These are phyloP conservation scores for Rana temporaria DNA, from an alignment of 2,113 vertebrate genomes.

Conservation along the genomic window DNA sequence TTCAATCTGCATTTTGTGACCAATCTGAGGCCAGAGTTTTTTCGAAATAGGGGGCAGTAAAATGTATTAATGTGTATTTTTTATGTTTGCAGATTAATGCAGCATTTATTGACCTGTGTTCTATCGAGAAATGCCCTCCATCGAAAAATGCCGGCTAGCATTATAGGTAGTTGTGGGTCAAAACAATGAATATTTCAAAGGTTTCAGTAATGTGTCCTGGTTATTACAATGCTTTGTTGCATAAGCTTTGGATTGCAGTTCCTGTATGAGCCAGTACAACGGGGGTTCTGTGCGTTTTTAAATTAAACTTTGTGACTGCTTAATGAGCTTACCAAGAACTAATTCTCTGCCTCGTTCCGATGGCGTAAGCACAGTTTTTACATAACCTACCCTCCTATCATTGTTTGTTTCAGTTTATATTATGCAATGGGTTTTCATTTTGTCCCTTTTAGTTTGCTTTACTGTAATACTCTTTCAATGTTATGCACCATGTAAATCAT, in stretches of 20 bases:
- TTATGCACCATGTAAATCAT: neutral
- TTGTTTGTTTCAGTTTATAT: no score
- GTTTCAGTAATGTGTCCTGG: neutral
- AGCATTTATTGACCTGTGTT: no score
- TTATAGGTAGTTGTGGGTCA: no score
- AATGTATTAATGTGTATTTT: no score
- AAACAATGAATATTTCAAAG: neutral
- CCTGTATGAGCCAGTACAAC: neutral
- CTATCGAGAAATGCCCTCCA: no score
- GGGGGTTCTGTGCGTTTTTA: neutral
- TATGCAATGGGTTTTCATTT: no score
- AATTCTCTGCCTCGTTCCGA: neutral
- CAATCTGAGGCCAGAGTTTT: no score
- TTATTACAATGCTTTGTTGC: neutral
- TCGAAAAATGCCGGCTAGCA: no score
- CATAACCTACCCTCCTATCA: neutral
- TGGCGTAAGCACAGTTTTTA: neutral
- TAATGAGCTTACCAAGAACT: neutral
- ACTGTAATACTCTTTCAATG: neutral
- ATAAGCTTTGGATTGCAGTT: neutral
- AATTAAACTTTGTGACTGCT: neutral
- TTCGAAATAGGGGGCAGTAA: no score
- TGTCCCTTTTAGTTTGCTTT: no score
- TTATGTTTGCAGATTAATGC: no score
- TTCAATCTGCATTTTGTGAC: no score